phyloP scores from a whole-genome alignment of 2,797 vertebrate genomes.

The Sorex maritimensis region DNA sequence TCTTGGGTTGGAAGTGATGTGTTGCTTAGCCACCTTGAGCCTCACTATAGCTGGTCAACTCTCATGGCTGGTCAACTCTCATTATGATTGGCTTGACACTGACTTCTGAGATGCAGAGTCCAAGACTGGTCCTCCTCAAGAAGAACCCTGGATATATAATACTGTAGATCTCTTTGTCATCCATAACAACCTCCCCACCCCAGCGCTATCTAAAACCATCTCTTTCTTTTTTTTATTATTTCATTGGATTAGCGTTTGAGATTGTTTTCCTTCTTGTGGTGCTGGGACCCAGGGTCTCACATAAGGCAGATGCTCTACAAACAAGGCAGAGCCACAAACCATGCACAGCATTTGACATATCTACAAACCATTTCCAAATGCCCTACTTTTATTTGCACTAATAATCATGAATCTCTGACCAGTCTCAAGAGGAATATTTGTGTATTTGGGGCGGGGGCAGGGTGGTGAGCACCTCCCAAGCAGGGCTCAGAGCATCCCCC shows the following conservation, averaged over 20 bases:
- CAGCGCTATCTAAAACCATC: conserved; percentile 22
- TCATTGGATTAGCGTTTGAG: conserved; percentile 30
- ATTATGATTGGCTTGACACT: neutral
- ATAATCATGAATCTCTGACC: neutral
- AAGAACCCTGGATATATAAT: neutral
- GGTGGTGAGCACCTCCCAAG: too few species aligned
- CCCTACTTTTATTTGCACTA: conserved; percentile 25
- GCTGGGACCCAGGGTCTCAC: too few species aligned
- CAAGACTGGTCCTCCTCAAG: neutral
- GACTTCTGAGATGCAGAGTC: neutral
- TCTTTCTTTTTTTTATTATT: neutral
- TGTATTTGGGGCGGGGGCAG: too few species aligned
- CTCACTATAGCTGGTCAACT: neutral
- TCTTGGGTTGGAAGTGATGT: neutral
- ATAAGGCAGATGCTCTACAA: too few species aligned
- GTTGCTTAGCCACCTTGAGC: neutral
- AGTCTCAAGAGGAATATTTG: neutral
- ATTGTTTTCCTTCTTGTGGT: neutral
- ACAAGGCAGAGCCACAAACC: too few species aligned
- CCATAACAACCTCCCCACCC: neutral
- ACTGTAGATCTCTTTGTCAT: conserved; percentile 21
- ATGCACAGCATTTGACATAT: too few species aligned
- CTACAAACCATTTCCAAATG: too few species aligned
- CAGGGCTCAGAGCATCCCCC: too few species aligned
- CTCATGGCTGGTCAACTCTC: neutral